Evolutionary conservation across 2,888 invertebrate species (phyloP).

Genomic region (Cyclophora albipunctata): DNA sequence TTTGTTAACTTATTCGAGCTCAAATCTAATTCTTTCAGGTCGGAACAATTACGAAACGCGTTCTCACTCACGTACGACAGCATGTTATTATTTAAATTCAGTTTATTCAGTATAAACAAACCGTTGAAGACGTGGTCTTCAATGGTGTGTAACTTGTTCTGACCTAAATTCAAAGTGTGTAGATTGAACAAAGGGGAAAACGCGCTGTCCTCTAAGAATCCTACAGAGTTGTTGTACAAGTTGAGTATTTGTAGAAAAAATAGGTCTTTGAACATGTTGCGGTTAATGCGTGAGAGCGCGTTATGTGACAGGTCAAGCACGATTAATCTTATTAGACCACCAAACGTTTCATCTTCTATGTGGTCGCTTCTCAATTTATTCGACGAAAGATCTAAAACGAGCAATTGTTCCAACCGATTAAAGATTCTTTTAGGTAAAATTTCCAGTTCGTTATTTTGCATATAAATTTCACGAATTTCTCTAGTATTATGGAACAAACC

Average conservation of each 20-base stretch:
- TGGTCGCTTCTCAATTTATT: slow-evolving; percentile 91
- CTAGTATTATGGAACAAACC: slow-evolving; percentile 87
- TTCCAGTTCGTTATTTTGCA: slow-evolving; percentile 90
- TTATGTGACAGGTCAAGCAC: slow-evolving; percentile 91
- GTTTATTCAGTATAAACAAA: slow-evolving; percentile 86
- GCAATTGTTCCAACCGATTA: slow-evolving; percentile 88
- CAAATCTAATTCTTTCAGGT: slow-evolving; percentile 90
- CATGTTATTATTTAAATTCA: slow-evolving; percentile 89
- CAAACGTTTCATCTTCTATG: slow-evolving; percentile 90
- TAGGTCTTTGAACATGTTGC: slow-evolving; percentile 89
- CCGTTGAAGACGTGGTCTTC: slow-evolving; percentile 89
- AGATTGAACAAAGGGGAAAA: slow-evolving; percentile 91
- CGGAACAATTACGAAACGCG: slow-evolving; percentile 91
- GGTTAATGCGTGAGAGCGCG: slow-evolving; percentile 84
- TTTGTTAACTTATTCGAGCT: slow-evolving; percentile 88
- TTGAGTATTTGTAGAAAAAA: slow-evolving; percentile 91
- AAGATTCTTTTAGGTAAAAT: slow-evolving; percentile 89
- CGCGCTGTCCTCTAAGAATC: slow-evolving; percentile 88
- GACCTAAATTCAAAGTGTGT: slow-evolving; percentile 90
- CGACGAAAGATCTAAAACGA: slow-evolving; percentile 88
- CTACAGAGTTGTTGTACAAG: slow-evolving; percentile 89
- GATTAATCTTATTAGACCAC: slow-evolving; percentile 89
- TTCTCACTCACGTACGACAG: slow-evolving; percentile 84
- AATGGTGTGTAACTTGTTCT: slow-evolving; percentile 87
- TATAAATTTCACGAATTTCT: slow-evolving; percentile 88